Base-by-base conservation (phyloP, 2,888 invertebrate genomes). In the Linyphia triangularis region DNA sequence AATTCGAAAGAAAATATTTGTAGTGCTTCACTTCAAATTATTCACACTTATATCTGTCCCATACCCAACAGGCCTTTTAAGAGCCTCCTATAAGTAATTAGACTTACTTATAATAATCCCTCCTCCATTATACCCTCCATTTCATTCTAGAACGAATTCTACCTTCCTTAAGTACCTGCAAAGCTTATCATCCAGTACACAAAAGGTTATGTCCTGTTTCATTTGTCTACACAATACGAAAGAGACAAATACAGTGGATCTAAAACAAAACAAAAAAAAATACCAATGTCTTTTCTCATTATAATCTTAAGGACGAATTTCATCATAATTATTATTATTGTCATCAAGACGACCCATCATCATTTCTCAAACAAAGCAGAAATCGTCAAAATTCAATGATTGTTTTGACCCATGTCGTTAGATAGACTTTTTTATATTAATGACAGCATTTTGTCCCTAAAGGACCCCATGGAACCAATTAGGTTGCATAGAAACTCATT, bases 351-450 rank as follows among this genome's bases (percentile, higher is more conserved):
- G 43, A 67, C 33, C 70, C 81, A 28, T 61, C 43, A 9, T 40
- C 65, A 30, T 22, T 24, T 16, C 37, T 72, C 79, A 79, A 79
- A 85, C 78, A 79, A 86, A 86, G 72, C 65, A 81, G 59, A 59
- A 86, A 81, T 81, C 73, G 81, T 86, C 86, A 72, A 67, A 86
- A 70, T 86, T 86, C 86, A 73, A 86, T 86, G 79, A 86, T 81
- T 86, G 86, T 81, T 86, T 86, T 73, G 79, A 73, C 70, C 63
- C 63, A 57, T 13, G 79, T 86, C 86, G 86, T 81, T 86, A 86
- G 65, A 65, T 69, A 57, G 40, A 28, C 84, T 84, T 84, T 77
- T 73, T 79, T 72, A 51, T 57, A 67, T 79, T 86, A 86, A 86
- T 81, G 86, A 86, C 78, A 85, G 67, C 79, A 81, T 73, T 51